These are phyloP conservation scores for Dryoscopus gambensis DNA, from an alignment of 2,113 vertebrate genomes.

Conservation along the genomic window DNA sequence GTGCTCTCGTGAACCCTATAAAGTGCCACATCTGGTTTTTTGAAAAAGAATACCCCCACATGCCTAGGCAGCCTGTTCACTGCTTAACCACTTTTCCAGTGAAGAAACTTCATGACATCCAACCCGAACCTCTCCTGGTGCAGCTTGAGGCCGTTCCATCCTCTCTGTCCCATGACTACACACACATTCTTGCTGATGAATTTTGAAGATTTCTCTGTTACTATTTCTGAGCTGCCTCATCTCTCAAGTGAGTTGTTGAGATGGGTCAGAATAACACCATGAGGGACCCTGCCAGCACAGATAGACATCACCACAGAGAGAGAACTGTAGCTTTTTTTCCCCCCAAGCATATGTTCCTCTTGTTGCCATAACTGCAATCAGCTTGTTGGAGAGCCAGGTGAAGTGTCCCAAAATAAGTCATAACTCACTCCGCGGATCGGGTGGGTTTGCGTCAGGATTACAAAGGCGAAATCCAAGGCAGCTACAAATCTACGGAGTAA, in stretches of 20 bases:
- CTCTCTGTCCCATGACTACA: background rate
- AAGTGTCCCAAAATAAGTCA: background rate
- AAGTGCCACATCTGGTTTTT: background rate
- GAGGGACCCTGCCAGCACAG: background rate
- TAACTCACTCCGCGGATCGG: background rate
- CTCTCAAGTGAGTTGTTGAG: background rate
- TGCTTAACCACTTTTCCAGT: background rate
- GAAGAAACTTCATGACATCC: background rate
- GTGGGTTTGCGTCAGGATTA: background rate
- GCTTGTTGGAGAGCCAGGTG: background rate
- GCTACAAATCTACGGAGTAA: background rate
- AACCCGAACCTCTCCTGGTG: background rate
- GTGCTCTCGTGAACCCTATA: background rate
- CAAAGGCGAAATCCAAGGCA: background rate
- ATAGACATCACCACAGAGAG: background rate
- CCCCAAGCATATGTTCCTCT: background rate
- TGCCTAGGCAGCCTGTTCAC: background rate
- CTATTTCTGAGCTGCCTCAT: background rate
- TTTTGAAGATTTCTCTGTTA: background rate
- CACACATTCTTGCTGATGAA: background rate
- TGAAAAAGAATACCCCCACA: background rate
- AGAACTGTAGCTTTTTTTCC: background rate
- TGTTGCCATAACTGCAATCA: background rate
- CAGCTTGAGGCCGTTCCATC: background rate
- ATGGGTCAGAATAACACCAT: rapidly evolving